Percentiles rank a stretch among this genome's conserved stretches.
Evolutionary conservation across 2,888 invertebrate species (phyloP).

Genomic region (Hydroisotoma schaefferi): DNA sequence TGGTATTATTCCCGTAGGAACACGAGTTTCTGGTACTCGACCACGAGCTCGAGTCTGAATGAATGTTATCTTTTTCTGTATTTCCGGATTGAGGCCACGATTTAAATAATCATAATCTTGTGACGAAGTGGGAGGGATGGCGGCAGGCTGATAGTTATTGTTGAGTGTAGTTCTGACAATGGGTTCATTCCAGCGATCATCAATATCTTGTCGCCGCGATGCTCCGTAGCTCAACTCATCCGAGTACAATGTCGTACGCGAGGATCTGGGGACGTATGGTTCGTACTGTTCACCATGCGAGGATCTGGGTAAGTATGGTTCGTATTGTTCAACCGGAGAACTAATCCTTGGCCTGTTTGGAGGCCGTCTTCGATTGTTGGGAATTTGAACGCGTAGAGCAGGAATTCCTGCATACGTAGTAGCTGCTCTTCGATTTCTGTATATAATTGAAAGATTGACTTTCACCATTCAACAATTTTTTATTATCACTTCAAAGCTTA

Average conservation of each 20-base stretch:
- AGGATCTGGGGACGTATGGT: neutral
- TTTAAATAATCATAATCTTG: constrained; percentile 18
- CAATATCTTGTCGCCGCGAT: neutral
- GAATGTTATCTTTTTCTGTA: constrained; percentile 43
- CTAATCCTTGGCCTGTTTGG: too few species aligned
- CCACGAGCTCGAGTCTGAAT: constrained; percentile 41
- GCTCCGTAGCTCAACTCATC: neutral
- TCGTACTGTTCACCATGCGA: neutral
- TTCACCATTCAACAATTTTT: neutral
- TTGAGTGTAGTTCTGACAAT: constrained; percentile 30
- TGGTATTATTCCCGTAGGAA: constrained; percentile 21
- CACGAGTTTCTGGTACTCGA: constrained; percentile 22
- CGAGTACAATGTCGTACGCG: constrained; percentile 12
- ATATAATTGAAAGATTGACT: too few species aligned
- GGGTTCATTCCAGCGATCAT: constrained; percentile 24
- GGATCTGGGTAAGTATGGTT: neutral
- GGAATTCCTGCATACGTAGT: neutral
- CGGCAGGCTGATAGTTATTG: neutral
- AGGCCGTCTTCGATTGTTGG: constrained; percentile 11
- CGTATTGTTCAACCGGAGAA: constrained; percentile 1
- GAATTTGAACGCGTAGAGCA: constrained; percentile 10
- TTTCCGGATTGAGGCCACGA: constrained; percentile 43
- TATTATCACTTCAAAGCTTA: too few species aligned
- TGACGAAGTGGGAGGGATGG: too few species aligned
- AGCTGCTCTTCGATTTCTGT: neutral